These are phyloP conservation scores for Mola mola DNA, from an alignment of 2,113 vertebrate species.

Conservation along the genomic window DNA sequence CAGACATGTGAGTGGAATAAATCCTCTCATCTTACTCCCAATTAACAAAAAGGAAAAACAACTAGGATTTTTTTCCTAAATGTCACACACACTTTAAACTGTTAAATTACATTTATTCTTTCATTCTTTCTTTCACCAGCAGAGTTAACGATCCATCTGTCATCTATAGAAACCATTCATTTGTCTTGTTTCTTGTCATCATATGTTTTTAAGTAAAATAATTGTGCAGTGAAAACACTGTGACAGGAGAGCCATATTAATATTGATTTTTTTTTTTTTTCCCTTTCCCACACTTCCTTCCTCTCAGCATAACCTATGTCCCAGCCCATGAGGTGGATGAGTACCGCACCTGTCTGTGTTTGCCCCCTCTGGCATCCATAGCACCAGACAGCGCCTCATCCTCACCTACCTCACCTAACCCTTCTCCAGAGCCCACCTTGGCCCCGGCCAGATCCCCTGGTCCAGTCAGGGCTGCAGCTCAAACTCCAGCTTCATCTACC, in stretches of 20 bases:
- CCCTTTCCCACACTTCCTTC: not conserved
- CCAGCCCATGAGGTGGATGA: constrained; percentile 71
- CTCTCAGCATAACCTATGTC: constrained; percentile 70
- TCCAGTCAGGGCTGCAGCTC: constrained; percentile 14
- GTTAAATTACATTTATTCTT: constrained; percentile 5
- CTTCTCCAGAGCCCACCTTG: constrained; percentile 42
- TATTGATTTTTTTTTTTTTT: constrained; percentile 7
- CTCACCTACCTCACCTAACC: constrained; percentile 44
- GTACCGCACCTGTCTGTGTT: constrained; percentile 56
- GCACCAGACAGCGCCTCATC: constrained; percentile 44
- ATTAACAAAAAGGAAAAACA: not conserved
- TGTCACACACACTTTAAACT: not conserved
- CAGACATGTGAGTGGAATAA: no score
- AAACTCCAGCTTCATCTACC: constrained; percentile 8
- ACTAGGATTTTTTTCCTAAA: not conserved
- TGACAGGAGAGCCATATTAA: not conserved
- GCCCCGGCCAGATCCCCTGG: constrained; percentile 7
- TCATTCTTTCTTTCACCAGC: constrained; percentile 1
- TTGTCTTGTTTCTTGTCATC: not conserved
- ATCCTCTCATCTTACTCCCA: not conserved
- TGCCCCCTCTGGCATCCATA: constrained; percentile 67
- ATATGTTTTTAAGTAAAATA: not conserved
- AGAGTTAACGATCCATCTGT: constrained; percentile 1
- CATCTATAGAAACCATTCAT: constrained; percentile 3
- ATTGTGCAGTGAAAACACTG: not conserved